A percentile compares a stretch with the other conserved stretches of the same genome.
phyloP scores from a whole-genome alignment of 2,888 invertebrate species.

The Danaus chrysippus region DNA sequence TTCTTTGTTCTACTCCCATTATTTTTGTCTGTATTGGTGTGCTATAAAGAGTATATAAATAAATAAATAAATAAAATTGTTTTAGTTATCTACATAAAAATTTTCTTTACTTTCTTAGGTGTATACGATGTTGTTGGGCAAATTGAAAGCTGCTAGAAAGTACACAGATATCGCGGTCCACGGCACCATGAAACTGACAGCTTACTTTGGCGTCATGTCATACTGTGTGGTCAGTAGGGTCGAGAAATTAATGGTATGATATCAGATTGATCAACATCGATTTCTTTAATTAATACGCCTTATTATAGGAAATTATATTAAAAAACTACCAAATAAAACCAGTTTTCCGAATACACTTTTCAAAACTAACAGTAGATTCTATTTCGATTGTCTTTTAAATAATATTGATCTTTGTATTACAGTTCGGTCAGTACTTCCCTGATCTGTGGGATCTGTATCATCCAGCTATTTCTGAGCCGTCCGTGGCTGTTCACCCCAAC shows the following conservation, averaged over 20 bases:
- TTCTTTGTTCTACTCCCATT: too few relatives aligned
- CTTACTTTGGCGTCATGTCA: conserved; percentile 94
- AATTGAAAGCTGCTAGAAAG: conserved; percentile 90
- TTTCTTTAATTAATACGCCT: neutral
- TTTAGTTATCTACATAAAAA: neutral
- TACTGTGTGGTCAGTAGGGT: conserved; percentile 94
- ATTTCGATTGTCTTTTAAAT: neutral
- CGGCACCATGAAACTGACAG: conserved; percentile 94
- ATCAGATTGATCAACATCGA: neutral
- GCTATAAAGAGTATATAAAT: too few relatives aligned
- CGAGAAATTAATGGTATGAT: conserved; percentile 92
- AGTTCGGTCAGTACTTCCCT: conserved; percentile 95
- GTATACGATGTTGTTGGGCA: conserved; percentile 84
- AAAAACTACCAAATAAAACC: too few relatives aligned
- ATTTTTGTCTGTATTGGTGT: too few relatives aligned
- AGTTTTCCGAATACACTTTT: too few relatives aligned
- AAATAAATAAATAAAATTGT: too few relatives aligned
- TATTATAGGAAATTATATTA: too few relatives aligned
- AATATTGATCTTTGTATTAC: conserved; percentile 25
- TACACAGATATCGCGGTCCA: conserved; percentile 92
- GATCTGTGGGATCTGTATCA: conserved; percentile 97
- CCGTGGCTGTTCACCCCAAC: conserved; percentile 96
- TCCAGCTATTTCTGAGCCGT: conserved; percentile 95
- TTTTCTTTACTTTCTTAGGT: conserved; percentile 77
- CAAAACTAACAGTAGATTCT: too few relatives aligned